phyloP scores from a whole-genome alignment of 2,113 vertebrate species.

The Pseudorasbora parva region DNA sequence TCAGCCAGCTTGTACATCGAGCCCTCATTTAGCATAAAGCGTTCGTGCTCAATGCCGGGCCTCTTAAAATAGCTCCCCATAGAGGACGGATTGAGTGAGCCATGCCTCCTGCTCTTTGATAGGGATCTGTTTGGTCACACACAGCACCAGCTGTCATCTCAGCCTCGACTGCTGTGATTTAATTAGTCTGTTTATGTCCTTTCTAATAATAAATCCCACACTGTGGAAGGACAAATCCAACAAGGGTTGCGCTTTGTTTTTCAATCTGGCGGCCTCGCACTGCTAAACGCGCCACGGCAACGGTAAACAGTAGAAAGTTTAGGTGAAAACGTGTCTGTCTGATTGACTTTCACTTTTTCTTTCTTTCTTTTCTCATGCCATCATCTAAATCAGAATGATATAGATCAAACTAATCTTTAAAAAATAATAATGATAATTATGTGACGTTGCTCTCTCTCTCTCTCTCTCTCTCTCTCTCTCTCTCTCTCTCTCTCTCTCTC shows the following conservation, averaged over 20 bases:
- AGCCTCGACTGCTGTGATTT: conserved; percentile 99
- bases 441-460: no score
- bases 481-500: no score
- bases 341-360: conserved; percentile 21
- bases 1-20: conserved; percentile 38
- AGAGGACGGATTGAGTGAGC: conserved; percentile 87
- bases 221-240: conserved; percentile 97
- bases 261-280: conserved; percentile 81
- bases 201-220: conserved; percentile 99
- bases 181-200: conserved; percentile 99
- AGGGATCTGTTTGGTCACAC: conserved; percentile 98
- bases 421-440: no score
- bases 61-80: conserved; percentile 69
- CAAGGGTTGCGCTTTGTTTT: conserved; percentile 80
- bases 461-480: no score
- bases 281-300: conserved; percentile 81
- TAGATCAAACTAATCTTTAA: neutral
- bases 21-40: conserved; percentile 48
- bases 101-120: conserved; percentile 93
- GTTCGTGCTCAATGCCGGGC: conserved; percentile 29
- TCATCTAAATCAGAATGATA: neutral
- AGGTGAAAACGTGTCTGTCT: neutral
- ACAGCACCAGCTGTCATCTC: conserved; percentile 99
- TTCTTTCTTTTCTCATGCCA: neutral
- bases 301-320: conserved; percentile 17